Evolutionary conservation across 2,797 vertebrate genomes (phyloP).

Genomic region (Molossus alvarezi): DNA sequence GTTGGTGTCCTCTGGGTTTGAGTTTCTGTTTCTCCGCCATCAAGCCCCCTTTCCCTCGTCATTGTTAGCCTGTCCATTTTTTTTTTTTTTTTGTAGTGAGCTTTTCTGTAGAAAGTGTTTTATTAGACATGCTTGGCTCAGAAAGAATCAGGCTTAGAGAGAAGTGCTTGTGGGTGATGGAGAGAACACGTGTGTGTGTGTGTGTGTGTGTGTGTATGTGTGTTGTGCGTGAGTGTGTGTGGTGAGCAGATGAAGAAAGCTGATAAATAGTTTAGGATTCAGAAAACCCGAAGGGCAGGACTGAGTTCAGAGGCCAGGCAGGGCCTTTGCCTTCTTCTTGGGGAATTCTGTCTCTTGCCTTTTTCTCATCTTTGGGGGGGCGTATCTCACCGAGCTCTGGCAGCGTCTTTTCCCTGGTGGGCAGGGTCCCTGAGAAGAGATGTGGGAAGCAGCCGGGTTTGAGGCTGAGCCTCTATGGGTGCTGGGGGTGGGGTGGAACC

Average conservation of each 20-base stretch:
- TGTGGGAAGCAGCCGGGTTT: background rate
- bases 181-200: background rate
- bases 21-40: background rate
- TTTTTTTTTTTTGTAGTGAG: background rate
- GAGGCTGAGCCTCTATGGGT: fast-evolving
- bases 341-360: background rate
- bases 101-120: slow-evolving; percentile 72
- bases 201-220: background rate
- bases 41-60: slow-evolving; percentile 7
- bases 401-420: background rate
- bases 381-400: background rate
- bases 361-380: background rate
- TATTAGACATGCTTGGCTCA: slow-evolving; percentile 70
- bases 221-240: background rate
- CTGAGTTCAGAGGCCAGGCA: background rate
- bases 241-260: slow-evolving; percentile 44
- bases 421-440: background rate
- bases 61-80: slow-evolving; percentile 16
- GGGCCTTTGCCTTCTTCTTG: background rate
- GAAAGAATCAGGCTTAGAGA: slow-evolving; percentile 65
- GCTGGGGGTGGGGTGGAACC: background rate
- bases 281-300: slow-evolving; percentile 1
- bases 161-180: slow-evolving; percentile 52
- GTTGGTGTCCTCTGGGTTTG: background rate
- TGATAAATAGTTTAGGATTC: slow-evolving; percentile 68